Percentiles rank a stretch among this genome's conserved stretches.
phyloP scores from a whole-genome alignment of 2,797 vertebrate species.

The Rousettus madagascariensis region DNA sequence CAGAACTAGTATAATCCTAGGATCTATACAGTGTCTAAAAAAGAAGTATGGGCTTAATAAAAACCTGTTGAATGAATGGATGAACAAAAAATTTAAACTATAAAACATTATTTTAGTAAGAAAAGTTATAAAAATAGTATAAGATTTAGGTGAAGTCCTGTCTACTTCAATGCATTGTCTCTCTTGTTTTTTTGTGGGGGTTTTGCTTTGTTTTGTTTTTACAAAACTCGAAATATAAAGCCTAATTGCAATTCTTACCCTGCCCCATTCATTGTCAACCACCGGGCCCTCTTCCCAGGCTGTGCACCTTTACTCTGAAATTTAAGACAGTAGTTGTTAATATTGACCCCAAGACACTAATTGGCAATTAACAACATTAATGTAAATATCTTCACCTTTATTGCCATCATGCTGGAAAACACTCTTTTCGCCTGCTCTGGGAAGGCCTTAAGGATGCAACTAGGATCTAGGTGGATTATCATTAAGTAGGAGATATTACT shows the following conservation, averaged over 20 bases:
- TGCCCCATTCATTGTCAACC: not conserved
- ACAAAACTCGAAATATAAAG: not conserved
- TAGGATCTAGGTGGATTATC: not conserved
- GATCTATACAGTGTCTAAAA: not conserved
- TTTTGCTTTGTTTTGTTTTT: not conserved
- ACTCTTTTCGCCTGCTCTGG: not conserved
- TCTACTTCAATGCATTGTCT: not conserved
- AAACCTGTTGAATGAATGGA: slow-evolving; percentile 12
- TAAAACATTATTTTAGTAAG: not conserved
- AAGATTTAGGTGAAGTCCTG: not conserved
- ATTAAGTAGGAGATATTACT: not conserved
- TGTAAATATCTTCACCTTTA: not conserved
- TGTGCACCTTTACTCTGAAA: not conserved
- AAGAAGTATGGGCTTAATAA: slow-evolving; percentile 10
- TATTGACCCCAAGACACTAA: not conserved
- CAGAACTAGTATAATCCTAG: not conserved
- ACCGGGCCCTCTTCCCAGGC: not conserved
- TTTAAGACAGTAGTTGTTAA: not conserved
- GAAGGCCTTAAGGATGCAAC: not conserved
- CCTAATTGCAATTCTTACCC: not conserved
- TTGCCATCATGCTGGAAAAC: not conserved
- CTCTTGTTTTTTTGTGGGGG: not conserved
- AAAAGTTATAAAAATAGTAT: not conserved
- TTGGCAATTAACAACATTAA: not conserved
- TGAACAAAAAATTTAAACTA: not conserved